Conservation (phyloP, 2,113 vertebrate species). For the Thryonomys swinderianus region DNA sequence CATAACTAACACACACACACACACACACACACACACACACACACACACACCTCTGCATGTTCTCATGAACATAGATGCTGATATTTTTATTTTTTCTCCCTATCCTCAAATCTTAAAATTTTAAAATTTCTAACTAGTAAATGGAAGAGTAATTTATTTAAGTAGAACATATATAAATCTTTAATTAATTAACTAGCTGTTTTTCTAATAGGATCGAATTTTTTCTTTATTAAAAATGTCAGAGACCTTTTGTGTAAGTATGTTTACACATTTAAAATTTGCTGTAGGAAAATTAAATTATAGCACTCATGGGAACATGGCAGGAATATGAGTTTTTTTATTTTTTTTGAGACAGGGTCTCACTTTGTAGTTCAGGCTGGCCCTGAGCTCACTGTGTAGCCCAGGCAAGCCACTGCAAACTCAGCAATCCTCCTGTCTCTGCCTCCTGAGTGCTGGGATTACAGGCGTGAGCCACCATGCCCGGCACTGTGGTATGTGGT, state of each 20-base stretch:
- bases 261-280: conserved; percentile 28
- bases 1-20: not conserved
- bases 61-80: not conserved
- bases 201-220: conserved; percentile 49
- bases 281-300: conserved; percentile 30
- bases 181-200: conserved; percentile 18
- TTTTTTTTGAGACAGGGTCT: too few species aligned
- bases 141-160: conserved; percentile 47
- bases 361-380: too few species aligned
- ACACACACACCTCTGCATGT: not conserved
- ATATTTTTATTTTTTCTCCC: too few species aligned
- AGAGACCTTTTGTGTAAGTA: conserved; percentile 2
- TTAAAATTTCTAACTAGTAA: conserved; percentile 37
- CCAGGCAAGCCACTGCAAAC: too few species aligned
- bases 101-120: not conserved
- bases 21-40: not conserved
- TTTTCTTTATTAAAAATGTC: conserved; percentile 41
- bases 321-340: conserved; percentile 4
- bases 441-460: too few species aligned
- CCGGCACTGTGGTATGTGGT: too few species aligned
- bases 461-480: too few species aligned
- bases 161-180: not conserved
- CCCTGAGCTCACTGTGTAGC: too few species aligned
- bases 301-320: not conserved
- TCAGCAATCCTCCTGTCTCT: too few species aligned